phyloP scores from a whole-genome alignment of 2,797 vertebrate genomes.

The Adelosebastes latens region DNA sequence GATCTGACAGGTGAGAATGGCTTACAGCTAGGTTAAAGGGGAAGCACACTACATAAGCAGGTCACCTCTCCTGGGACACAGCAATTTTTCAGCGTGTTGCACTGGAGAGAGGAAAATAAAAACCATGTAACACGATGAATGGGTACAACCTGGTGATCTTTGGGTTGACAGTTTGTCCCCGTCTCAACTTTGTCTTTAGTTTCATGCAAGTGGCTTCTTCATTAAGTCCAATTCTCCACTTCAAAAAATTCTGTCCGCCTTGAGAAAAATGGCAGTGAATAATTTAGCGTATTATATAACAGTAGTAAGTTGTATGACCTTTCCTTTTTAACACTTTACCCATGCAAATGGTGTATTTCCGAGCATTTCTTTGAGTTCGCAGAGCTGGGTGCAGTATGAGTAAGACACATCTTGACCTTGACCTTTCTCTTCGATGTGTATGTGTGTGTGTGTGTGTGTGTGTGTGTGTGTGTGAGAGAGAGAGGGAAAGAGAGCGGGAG shows the following conservation, averaged over 20 bases:
- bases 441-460: neutral
- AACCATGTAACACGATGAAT: slow-evolving; percentile 16
- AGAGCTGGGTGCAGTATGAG: neutral
- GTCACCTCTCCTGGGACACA: slow-evolving; percentile 76
- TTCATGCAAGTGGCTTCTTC: neutral
- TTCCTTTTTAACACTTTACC: slow-evolving; percentile 11
- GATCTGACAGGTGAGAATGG: slow-evolving; percentile 76
- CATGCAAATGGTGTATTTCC: slow-evolving; percentile 17
- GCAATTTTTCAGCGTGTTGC: slow-evolving; percentile 47
- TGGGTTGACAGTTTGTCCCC: neutral
- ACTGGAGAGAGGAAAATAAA: slow-evolving; percentile 17
- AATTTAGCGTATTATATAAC: slow-evolving; percentile 25
- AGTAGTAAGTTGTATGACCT: slow-evolving; percentile 19
- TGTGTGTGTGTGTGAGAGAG: neutral
- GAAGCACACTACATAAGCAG: slow-evolving; percentile 74
- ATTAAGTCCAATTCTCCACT: slow-evolving; percentile 13
- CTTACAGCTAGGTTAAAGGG: slow-evolving; percentile 73
- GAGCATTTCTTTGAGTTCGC: neutral
- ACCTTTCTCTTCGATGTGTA: neutral
- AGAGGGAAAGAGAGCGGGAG: neutral
- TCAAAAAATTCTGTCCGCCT: neutral
- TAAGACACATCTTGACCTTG: slow-evolving; percentile 43
- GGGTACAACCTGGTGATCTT: slow-evolving; percentile 17
- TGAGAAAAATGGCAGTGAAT: slow-evolving; percentile 20
- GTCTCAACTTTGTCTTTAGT: neutral